Evolutionary conservation across 2,888 invertebrate species (phyloP).

Genomic region (Drosophila subsilvestris): DNA sequence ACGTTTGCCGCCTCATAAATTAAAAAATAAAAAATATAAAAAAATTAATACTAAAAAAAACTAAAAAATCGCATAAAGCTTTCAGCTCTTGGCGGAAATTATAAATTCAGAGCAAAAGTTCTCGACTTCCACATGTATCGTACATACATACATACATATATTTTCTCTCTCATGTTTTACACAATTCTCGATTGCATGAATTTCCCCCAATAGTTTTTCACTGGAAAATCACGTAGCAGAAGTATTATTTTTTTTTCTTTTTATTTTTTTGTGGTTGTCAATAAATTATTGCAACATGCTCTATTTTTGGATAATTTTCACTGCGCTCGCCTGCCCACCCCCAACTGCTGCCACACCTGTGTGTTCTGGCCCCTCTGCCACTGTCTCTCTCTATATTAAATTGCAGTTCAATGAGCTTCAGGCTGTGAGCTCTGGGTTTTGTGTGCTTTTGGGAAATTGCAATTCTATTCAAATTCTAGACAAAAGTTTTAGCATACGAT

Average conservation of each 20-base stretch:
- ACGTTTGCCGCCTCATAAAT: slow-evolving; percentile 64
- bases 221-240: slow-evolving; percentile 30
- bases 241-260: slow-evolving; percentile 55
- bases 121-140: slow-evolving; percentile 6
- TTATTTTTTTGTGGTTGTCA: slow-evolving; percentile 43
- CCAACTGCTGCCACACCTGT: neutral
- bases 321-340: neutral
- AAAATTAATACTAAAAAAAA: slow-evolving; percentile 6
- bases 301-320: slow-evolving; percentile 24
- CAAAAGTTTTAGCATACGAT: slow-evolving; percentile 4
- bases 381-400: neutral
- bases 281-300: slow-evolving; percentile 56
- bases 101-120: slow-evolving; percentile 62
- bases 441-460: neutral
- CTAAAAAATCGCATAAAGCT: slow-evolving; percentile 59
- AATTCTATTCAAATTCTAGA: slow-evolving; percentile 26
- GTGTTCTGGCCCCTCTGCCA: neutral
- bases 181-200: slow-evolving; percentile 56
- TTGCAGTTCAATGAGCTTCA: slow-evolving; percentile 10
- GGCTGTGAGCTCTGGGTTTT: neutral
- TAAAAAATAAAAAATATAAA: slow-evolving; percentile 22
- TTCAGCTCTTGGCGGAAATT: slow-evolving; percentile 66
- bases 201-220: slow-evolving; percentile 28
- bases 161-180: slow-evolving; percentile 33
- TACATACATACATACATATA: slow-evolving; percentile 6